Evolutionary conservation across 2,888 invertebrate species (phyloP).

Genomic region (Polylopha cassiicola): DNA sequence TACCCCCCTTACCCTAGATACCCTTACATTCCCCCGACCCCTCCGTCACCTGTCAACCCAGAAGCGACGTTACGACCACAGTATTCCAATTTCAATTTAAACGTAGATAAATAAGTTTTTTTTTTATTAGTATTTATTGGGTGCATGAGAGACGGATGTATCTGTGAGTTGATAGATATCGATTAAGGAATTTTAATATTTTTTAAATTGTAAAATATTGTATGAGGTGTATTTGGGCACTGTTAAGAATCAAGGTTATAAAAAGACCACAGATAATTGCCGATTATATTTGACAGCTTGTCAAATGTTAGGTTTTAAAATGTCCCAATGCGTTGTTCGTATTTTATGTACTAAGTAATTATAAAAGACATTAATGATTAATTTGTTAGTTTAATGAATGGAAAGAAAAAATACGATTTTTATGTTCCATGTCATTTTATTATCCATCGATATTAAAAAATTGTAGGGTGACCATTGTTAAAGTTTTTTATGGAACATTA

Average conservation of each 20-base stretch:
- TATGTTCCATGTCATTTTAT: conserved; percentile 10
- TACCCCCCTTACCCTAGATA: conserved; percentile 72
- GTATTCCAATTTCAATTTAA: conserved; percentile 69
- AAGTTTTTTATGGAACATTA: too few relatives aligned
- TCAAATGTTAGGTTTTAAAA: too few relatives aligned
- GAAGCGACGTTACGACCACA: conserved; percentile 67
- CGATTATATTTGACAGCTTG: too few relatives aligned
- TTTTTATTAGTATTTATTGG: conserved; percentile 22
- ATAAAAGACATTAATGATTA: conserved; percentile 2
- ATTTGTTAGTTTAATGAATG: background rate
- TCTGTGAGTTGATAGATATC: too few relatives aligned
- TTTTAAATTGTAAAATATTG: too few relatives aligned
- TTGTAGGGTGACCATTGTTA: background rate
- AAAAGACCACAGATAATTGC: too few relatives aligned
- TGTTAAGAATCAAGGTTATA: too few relatives aligned
- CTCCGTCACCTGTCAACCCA: conserved; percentile 63
- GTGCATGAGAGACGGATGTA: conserved; percentile 21
- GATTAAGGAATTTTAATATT: too few relatives aligned
- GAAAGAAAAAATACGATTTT: too few relatives aligned
- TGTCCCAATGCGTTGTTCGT: too few relatives aligned
- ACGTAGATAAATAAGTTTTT: conserved; percentile 60
- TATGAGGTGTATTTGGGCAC: too few relatives aligned
- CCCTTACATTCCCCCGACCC: conserved; percentile 76
- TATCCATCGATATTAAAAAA: background rate
- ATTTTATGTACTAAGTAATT: background rate